Evolutionary conservation across 2,113 vertebrate genomes (phyloP).

Genomic region (Vulpes ferrilata): DNA sequence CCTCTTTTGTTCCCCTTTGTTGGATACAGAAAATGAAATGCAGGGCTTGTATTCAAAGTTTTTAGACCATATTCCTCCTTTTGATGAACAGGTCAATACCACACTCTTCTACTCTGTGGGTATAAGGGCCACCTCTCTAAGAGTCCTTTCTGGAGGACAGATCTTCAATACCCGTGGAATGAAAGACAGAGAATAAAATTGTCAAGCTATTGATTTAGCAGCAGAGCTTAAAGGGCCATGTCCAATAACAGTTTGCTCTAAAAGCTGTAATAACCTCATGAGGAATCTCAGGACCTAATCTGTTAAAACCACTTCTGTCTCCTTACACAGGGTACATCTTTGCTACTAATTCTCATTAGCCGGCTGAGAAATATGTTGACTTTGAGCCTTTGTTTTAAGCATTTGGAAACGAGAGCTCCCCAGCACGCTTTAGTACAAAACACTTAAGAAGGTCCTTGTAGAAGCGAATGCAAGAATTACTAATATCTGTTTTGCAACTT

Average conservation of each 20-base stretch:
- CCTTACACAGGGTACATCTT: neutral
- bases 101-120: neutral
- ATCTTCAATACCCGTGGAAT: slow-evolving; percentile 41
- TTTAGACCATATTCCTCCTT: neutral
- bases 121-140: neutral
- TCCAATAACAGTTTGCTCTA: slow-evolving; percentile 50
- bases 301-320: slow-evolving; percentile 17
- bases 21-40: neutral
- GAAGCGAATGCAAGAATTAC: neutral
- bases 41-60: neutral
- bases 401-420: neutral
- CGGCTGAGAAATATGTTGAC: slow-evolving; percentile 1
- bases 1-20: neutral
- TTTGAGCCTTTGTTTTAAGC: slow-evolving; percentile 2
- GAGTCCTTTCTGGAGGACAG: slow-evolving; percentile 31
- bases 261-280: slow-evolving; percentile 31
- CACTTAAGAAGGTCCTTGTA: neutral
- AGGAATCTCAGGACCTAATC: neutral
- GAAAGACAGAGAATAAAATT: slow-evolving; percentile 66
- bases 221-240: neutral
- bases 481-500: neutral
- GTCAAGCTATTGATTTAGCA: slow-evolving; percentile 55
- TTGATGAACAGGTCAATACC: slow-evolving; percentile 59
- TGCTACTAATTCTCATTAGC: slow-evolving; percentile 17
- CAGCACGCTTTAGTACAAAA: neutral